Base-by-base conservation (phyloP, 2,888 invertebrate genomes). In the Dysmachus trigonus region DNA sequence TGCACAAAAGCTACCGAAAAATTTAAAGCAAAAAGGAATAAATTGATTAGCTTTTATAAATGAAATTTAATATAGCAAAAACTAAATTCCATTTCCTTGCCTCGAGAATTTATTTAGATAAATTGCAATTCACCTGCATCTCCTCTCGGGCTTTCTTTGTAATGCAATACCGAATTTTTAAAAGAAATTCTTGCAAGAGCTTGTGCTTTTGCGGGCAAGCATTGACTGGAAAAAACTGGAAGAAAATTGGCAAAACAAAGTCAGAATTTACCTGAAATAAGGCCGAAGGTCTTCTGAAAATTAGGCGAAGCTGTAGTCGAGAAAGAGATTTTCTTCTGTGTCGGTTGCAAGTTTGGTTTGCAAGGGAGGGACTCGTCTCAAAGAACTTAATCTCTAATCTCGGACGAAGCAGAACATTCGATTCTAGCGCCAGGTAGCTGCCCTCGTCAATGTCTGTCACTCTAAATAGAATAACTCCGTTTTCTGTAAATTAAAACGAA, bases 241-340 rank as follows among this genome's bases (percentile, higher is more conserved):
- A 47, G 51, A 51, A 27, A 62, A 62, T 22, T 62, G 10, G 62
- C 7, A 62, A 62, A 8, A 62, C 62, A 62, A 62, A 8, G 62
- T 27, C 22, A 62, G 10, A 62, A 81, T 33, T 81, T 81, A 81
- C 81, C 81, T 81, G 81, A 81, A 81, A 81, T 31, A 81, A 18
- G 31, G 53, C 6, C 30, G 81, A 81, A n/a, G 53, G 30, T 81
- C 81, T 51, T 53, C 62, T 51, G 18, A 81, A 81, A 31, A 62
- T 81, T 47, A 81, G 22, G 7, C 53, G 53, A 13, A 53, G 1
- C 22, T 81, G 8, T 53, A 81, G 62, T 53, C 51, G n/a, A 10
- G 81, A 81, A 10, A 33, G 10, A 62, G n/a, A 31, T 18, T 81
- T 10, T 15, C 51, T 81, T 53, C 62, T 31, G 18, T 31, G 6